Base-by-base conservation (phyloP, 2,113 vertebrate genomes). In the Zosterops pallidus region DNA sequence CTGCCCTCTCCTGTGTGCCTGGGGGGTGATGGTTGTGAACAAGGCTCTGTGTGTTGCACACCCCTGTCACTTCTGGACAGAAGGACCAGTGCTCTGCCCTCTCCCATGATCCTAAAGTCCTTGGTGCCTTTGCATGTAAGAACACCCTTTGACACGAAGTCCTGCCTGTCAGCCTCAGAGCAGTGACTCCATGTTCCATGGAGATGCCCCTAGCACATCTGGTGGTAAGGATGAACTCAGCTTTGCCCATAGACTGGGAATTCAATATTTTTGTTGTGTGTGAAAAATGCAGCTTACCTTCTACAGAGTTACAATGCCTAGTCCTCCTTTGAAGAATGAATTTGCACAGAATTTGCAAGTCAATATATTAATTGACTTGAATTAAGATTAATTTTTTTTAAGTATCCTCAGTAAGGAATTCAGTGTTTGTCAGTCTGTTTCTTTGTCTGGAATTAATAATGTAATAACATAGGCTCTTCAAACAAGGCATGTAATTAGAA, bases 391-490 rank as follows among this genome's bases (percentile, higher is more conserved):
- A 55, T 68, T 93, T 89, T 91, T 89, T 59, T 42, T 4, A 90
- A 82, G 62, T 69, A 63, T 83, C 69, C 16, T 78, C 65, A 68
- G 28, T 82, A 82, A 96, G 62, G 62, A 94, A 84, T 89, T 75
- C 47, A 79, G 65, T 77, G 42, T 95, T 96, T 84, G 64, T 68
- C 88, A 88, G 75, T 82, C 56, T 92, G 47, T 93, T 55, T 78
- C 91, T 93, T 96, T 96, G 79, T 78, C 85, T 92, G 80, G 76
- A 94, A 96, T 90, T 94, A 83, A 94, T 94, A 89, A 83, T 63
- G 59, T 65, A 94, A 60, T 77, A 93, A 57, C 60, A 69, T 41
- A 69, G 80, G 25, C 56, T 92, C 65, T 96, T 95, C 88, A 90
- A 95, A 95, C 0, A 1, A 65, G 80, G 69, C 80, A 44, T 44